Conservation (phyloP, 2,888 invertebrate genomes). For the Alloscopus bannaensis region DNA sequence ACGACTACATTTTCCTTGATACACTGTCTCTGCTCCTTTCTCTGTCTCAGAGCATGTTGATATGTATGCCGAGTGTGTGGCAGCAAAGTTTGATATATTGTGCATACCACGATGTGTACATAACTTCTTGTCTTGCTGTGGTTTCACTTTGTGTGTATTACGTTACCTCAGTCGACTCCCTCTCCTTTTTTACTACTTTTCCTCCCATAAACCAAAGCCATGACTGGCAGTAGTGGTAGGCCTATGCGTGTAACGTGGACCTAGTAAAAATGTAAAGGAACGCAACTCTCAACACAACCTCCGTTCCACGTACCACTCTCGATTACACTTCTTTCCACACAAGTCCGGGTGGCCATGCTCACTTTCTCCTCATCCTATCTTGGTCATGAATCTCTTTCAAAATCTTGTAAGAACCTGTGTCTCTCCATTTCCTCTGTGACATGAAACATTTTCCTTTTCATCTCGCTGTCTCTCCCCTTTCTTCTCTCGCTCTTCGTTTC, state of each 20-base stretch:
- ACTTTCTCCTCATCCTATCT: conserved; percentile 51
- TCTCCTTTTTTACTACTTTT: conserved; percentile 35
- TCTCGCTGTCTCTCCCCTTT: conserved; percentile 45
- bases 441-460: conserved; percentile 55
- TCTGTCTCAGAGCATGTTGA: neutral
- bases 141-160: conserved; percentile 42
- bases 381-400: conserved; percentile 63
- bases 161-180: conserved; percentile 20
- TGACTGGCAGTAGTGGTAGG: neutral
- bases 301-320: too few species aligned
- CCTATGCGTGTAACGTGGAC: neutral
- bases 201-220: conserved; percentile 14
- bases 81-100: conserved; percentile 42
- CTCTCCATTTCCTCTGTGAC: conserved; percentile 60
- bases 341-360: conserved; percentile 9
- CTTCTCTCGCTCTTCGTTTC: conserved; percentile 11
- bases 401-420: conserved; percentile 58
- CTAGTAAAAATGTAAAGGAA: too few species aligned
- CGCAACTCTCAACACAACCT: neutral
- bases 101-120: conserved; percentile 20
- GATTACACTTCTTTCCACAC: conserved; percentile 16
- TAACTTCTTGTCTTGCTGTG: conserved; percentile 42
- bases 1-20: too few species aligned
- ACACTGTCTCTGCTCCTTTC: neutral
- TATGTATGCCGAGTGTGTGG: neutral